Evolutionary conservation across 2,888 invertebrate genomes (phyloP), one percentile per base, ranked within the genome.

Genomic region (Thumatha senex): DNA sequence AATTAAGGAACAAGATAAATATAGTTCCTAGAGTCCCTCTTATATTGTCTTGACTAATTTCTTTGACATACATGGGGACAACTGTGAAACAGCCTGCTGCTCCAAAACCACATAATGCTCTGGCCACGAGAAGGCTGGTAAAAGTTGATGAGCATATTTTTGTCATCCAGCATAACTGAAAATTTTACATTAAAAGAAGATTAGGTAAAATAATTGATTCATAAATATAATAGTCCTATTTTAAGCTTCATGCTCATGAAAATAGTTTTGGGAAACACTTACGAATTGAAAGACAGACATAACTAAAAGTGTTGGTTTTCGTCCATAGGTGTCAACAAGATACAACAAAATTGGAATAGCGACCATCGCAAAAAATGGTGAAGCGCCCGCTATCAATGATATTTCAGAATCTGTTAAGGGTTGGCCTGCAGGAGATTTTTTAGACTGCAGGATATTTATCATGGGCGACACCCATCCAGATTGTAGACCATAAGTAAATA

Each of bases 381-480:
- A 74, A 5, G 82, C 50, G 11, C 91, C 88, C 7, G 86, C 91
- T 7, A 92, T 65, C 84, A 87, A 86, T 0, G 89, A 42, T 11
- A 86, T 66, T 56, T 85, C 82, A 40, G 61, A 70, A 45, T 77
- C 68, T 8, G 80, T 76, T 54, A 92, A 55, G 0, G 83, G 74
- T 30, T 54, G 54, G 0, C 82, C 84, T 3, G 79, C 63, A 0
- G 86, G 84, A 0, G 86, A 80, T 4, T 60, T 34, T 4, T 67
- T 60, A 0, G 87, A 83, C 53, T 83, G 74, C 31, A 92, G 68
- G 11, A 83, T 54, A 2, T 80, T 78, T 11, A 84, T 61, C 51
- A 84, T 81, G 0, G 90, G 86, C 0, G 92, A 89, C 0, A 88
- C 72, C 89, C 90, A 92, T 1, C 90, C 92, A 1, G 78, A 70